phyloP scores from a whole-genome alignment of 2,888 invertebrate species.

The Cephalotes varians region DNA sequence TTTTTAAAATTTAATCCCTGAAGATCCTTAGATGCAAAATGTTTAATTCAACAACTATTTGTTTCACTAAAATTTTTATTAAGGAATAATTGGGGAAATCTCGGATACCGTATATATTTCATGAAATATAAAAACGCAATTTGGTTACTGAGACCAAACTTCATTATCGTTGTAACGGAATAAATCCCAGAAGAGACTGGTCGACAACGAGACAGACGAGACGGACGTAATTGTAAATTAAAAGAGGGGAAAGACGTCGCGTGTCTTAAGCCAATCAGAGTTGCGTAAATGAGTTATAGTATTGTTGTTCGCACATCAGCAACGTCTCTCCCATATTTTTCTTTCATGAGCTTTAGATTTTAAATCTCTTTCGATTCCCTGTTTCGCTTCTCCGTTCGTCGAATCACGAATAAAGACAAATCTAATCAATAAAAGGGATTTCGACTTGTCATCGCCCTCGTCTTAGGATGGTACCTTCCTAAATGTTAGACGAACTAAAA shows the following conservation, averaged over 20 bases:
- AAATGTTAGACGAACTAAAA: slow-evolving; percentile 7
- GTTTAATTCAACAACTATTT: background rate
- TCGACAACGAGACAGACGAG: background rate
- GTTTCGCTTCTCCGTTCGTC: background rate
- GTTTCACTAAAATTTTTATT: background rate
- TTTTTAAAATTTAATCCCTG: background rate
- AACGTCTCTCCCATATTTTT: slow-evolving; percentile 1
- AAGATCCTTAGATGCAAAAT: background rate
- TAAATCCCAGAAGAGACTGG: slow-evolving; percentile 24
- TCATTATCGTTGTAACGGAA: background rate
- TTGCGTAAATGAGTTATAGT: slow-evolving; percentile 42
- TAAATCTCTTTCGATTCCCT: slow-evolving; percentile 14
- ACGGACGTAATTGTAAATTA: slow-evolving; percentile 31
- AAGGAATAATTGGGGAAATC: background rate
- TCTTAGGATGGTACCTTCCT: background rate
- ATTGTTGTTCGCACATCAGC: slow-evolving; percentile 21
- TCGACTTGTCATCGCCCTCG: background rate
- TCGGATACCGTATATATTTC: background rate
- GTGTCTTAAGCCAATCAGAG: slow-evolving; percentile 36
- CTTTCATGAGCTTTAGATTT: slow-evolving; percentile 2
- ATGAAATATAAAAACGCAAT: background rate
- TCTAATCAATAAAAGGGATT: slow-evolving; percentile 32
- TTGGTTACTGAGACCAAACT: slow-evolving; percentile 7
- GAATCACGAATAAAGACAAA: slow-evolving; percentile 11
- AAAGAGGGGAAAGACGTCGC: background rate